Evolutionary conservation across 2,797 vertebrate genomes (phyloP).

Genomic region (Myotis findleyi): DNA sequence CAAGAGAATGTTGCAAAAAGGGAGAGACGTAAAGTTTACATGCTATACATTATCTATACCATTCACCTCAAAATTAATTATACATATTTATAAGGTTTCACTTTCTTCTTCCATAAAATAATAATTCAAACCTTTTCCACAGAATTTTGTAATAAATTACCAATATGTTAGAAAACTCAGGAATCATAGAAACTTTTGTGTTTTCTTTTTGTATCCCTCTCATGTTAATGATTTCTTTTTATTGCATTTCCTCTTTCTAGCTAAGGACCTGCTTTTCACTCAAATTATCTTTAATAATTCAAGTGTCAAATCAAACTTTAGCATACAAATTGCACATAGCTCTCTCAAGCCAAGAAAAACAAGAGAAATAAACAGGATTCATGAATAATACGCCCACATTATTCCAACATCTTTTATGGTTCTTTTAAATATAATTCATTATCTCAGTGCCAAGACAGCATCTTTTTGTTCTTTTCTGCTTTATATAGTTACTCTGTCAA

Average conservation of each 20-base stretch:
- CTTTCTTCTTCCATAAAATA: constrained; percentile 33
- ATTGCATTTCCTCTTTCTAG: background rate
- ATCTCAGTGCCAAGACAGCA: constrained; percentile 56
- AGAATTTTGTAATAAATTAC: constrained; percentile 33
- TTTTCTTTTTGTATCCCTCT: background rate
- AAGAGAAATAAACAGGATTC: constrained; percentile 64
- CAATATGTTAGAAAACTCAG: constrained; percentile 18
- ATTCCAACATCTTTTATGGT: constrained; percentile 37
- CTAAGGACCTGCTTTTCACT: background rate
- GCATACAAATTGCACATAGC: constrained; percentile 22
- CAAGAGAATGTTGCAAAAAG: constrained; percentile 21
- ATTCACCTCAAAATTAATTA: background rate
- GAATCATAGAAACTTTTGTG: background rate
- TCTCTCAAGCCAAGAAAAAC: constrained; percentile 49
- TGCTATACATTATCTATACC: background rate
- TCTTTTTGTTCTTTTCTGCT: constrained; percentile 62
- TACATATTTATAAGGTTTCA: constrained; percentile 33
- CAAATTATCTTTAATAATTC: constrained; percentile 48
- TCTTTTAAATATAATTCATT: constrained; percentile 68
- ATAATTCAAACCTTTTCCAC: background rate
- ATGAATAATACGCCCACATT: constrained; percentile 61
- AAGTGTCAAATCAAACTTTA: constrained; percentile 45
- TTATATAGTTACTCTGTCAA: constrained; percentile 62
- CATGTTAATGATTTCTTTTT: background rate
- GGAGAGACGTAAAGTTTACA: background rate